Evolutionary conservation across 2,888 invertebrate species (phyloP).

Genomic region (Hypomecis atomaria): DNA sequence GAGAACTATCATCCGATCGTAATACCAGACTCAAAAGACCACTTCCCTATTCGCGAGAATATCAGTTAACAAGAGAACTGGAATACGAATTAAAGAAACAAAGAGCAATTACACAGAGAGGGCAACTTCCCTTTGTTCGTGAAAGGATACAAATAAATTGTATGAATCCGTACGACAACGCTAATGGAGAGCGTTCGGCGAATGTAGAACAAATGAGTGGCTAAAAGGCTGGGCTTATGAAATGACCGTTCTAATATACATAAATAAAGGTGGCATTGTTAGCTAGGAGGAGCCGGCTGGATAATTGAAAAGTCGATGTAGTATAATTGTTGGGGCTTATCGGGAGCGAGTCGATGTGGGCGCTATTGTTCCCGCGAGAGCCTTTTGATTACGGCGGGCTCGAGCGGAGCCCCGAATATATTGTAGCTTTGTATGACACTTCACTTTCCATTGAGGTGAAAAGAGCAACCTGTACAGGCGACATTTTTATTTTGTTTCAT

Average conservation of each 20-base stretch:
- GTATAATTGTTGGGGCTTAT: constrained; percentile 84
- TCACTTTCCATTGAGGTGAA: constrained; percentile 75
- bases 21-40: constrained; percentile 35
- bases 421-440: constrained; percentile 81
- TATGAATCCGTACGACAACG: constrained; percentile 47
- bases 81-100: constrained; percentile 46
- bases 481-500: constrained; percentile 52
- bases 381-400: constrained; percentile 81
- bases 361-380: constrained; percentile 82
- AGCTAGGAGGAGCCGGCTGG: constrained; percentile 75
- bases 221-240: constrained; percentile 70
- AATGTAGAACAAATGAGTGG: constrained; percentile 54
- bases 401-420: constrained; percentile 75
- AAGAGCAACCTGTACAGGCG: constrained; percentile 63
- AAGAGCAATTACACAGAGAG: constrained; percentile 44
- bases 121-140: constrained; percentile 43
- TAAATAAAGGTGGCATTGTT: constrained; percentile 82
- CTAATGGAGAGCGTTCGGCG: constrained; percentile 58
- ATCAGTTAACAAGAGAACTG: constrained; percentile 44
- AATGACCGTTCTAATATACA: constrained; percentile 82
- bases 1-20: constrained; percentile 16
- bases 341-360: constrained; percentile 80
- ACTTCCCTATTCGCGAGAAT: constrained; percentile 34
- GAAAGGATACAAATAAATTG: constrained; percentile 47
- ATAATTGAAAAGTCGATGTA: constrained; percentile 85